Evolutionary conservation across 2,797 vertebrate genomes (phyloP), one percentile per base, ranked within the genome.

Genomic region (Poeciliopsis presidionis): DNA sequence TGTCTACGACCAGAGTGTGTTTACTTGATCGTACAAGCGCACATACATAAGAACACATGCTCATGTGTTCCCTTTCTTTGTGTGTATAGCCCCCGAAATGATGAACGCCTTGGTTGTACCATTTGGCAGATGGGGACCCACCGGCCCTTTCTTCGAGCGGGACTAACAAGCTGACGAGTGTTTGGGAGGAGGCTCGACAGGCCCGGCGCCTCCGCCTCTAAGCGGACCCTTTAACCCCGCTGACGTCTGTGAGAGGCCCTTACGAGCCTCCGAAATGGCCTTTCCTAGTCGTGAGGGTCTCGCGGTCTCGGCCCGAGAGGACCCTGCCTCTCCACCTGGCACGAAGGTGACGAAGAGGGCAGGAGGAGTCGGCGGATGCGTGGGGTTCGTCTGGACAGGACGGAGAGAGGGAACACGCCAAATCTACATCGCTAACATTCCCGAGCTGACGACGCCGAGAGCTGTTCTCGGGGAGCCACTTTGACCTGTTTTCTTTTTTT

Each of bases 41-140:
- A 80, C 83, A 82, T 90, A 92, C 91, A 88, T 88, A 88, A 81
- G 80, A 87, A 89, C 86, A 89, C 88, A 75, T 90, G 86, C 88
- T 91, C 88, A 57, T 79, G 70, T 82, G 82, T 75, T 72, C 30
- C 75, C 74, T 53, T 25, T 36, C 18, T 63, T 74, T 89, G 89
- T 91, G 90, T 92, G 88, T 88, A 55, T 59, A 84, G 69, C 91
- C 89, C 86, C 70, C 22, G 88, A 91, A 94, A 93, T 93, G 91
- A 94, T 84, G 87, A 93, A 85, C 90, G 78, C 87, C 73, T 87
- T 93, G 88, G 89, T 93, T 84, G 85, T 87, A 92, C 85, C 90
- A 93, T 81, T 88, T 89, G 94, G 91, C 93, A 94, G 93, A 93
- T 93, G 93, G 93, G 87, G 93, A 94, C 94, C 93, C 92, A 53